Evolutionary conservation across 2,113 vertebrate genomes (phyloP).

Genomic region (Lontra canadensis): DNA sequence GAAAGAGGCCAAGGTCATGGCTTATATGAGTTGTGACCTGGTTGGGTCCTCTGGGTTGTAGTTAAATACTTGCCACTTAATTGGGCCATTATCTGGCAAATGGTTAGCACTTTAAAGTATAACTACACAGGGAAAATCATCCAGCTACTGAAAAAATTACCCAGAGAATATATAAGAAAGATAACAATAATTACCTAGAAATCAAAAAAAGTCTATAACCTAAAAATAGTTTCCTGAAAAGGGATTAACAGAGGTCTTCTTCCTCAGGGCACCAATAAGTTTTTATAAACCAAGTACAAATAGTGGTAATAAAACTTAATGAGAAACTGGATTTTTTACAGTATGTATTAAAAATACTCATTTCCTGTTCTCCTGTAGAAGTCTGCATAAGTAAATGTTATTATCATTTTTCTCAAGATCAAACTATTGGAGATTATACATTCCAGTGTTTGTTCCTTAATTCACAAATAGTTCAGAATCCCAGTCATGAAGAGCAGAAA

Average conservation of each 20-base stretch:
- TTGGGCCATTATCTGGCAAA: background rate
- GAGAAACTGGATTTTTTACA: conserved; percentile 21
- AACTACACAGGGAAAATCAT: background rate
- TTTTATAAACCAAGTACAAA: conserved; percentile 44
- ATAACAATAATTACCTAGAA: background rate
- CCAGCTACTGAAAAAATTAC: background rate
- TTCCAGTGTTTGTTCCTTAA: conserved; percentile 19
- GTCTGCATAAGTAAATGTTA: conserved; percentile 55
- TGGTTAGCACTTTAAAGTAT: background rate
- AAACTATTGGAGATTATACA: conserved; percentile 53
- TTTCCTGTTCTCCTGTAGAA: conserved; percentile 34
- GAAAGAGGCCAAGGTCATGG: background rate
- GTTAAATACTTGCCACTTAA: background rate
- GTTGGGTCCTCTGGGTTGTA: background rate
- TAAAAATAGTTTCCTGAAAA: background rate
- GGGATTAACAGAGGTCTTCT: background rate
- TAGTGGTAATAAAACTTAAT: conserved; percentile 24
- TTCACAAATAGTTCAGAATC: conserved; percentile 45
- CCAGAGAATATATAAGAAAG: background rate
- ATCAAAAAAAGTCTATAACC: conserved; percentile 23
- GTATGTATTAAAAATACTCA: conserved; percentile 12
- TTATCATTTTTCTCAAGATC: conserved; percentile 36
- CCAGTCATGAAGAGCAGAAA: background rate
- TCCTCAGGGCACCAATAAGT: background rate
- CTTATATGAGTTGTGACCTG: background rate